Base-by-base conservation (phyloP, 1,140 invertebrate species). In the Galendromus occidentalis region DNA sequence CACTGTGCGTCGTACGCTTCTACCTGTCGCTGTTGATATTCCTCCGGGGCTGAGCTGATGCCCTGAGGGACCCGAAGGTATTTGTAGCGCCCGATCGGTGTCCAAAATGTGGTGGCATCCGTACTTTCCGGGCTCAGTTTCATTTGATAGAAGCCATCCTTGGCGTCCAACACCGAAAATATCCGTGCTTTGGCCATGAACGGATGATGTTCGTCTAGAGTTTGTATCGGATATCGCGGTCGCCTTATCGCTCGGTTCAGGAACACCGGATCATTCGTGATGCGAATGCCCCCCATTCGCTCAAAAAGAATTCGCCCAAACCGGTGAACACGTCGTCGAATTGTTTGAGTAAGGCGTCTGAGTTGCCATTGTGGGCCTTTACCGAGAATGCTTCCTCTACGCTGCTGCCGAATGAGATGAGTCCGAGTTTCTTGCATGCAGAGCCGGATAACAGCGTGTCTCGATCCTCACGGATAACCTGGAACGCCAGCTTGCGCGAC, bases 161-260 rank as follows among this genome's bases (percentile, higher is more conserved):
- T 74, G 7, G 74, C 73, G 73, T 80, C 78, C 18, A 80, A 66
- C 42, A 73, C 75, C 7, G 73, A 74, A 69, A 79, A 80, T 47
- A 73, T 66, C 70, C 72, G 74, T 64, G 74, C 70, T 18, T 72
- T 73, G 33, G 66, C 59, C 39, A 80, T 5, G 45, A 20, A 22
- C 7, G 28, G 45, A 7, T 5, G 45, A 47, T 47, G 45, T 47
- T 39, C 33, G 33, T 39, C 33, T 9, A 39, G 28, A 14, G 45
- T 28, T 5, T 4, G 18, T 28, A 47, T 47, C 14, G 45, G 28
- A 14, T 47, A 28, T 14, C 45, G 18, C 7, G 45, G 45, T 47
- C 45, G 18, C 14, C 14, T 47, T 4, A 47, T 47, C 14, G 28
- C 28, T 47, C 28, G 4, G 28, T 47, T 47, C 28, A 47, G 45